Evolutionary conservation across 2,113 vertebrate genomes (phyloP).

Genomic region (Oreochromis niloticus): DNA sequence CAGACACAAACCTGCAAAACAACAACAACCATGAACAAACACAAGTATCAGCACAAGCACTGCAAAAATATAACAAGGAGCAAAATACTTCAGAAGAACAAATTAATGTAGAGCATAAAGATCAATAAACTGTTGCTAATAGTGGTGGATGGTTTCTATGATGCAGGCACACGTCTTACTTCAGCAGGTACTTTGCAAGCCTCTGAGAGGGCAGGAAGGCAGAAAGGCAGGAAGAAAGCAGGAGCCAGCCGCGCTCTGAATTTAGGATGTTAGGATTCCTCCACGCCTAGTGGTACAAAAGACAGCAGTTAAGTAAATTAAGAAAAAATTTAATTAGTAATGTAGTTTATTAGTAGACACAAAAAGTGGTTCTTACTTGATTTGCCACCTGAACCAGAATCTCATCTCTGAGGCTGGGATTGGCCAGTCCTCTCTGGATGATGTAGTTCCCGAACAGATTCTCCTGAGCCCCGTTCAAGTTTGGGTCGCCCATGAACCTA

Average conservation of each 20-base stretch:
- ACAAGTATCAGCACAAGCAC: not conserved
- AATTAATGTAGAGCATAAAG: not conserved
- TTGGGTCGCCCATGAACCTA: constrained; percentile 93
- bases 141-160: too few relatives aligned
- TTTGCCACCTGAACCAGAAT: constrained; percentile 89
- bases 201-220: constrained; percentile 81
- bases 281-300: constrained; percentile 80
- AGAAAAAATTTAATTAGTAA: not conserved
- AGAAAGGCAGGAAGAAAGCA: constrained; percentile 85
- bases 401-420: constrained; percentile 83
- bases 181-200: constrained; percentile 88
- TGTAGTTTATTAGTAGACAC: not conserved
- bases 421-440: constrained; percentile 84
- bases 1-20: constrained; percentile 46
- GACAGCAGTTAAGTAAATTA: not conserved
- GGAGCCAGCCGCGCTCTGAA: constrained; percentile 90
- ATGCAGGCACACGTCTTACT: constrained; percentile 73
- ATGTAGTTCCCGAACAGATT: constrained; percentile 93
- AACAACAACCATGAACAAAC: not conserved
- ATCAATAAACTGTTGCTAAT: not conserved
- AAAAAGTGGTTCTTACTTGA: constrained; percentile 78
- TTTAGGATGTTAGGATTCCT: constrained; percentile 84
- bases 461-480: constrained; percentile 83
- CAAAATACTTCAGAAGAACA: not conserved
- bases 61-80: not conserved